A percentile compares a stretch with the other conserved stretches of the same genome.
Evolutionary conservation across 2,797 vertebrate species (phyloP).

Genomic region (Scolopax rusticola): DNA sequence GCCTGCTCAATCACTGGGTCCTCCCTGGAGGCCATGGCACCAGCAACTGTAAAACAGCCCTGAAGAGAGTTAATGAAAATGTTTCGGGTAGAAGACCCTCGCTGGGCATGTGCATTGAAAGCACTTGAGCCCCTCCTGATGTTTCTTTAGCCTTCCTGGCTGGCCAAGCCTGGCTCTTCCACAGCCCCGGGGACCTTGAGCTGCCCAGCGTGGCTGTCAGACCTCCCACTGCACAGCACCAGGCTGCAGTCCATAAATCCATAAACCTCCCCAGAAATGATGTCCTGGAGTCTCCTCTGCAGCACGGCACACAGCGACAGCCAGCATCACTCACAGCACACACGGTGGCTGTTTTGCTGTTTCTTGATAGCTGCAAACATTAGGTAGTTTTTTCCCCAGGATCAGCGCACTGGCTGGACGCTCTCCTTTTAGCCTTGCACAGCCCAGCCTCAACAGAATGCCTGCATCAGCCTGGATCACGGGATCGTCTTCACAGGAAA

Average conservation of each 20-base stretch:
- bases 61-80: background rate
- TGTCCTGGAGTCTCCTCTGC: accelerated
- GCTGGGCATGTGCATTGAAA: accelerated
- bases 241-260: background rate
- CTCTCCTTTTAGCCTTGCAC: background rate
- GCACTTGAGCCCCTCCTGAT: background rate
- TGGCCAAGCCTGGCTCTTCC: background rate
- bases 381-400: background rate
- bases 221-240: accelerated
- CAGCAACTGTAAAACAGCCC: background rate
- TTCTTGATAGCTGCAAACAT: accelerated
- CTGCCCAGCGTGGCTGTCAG: accelerated
- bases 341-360: accelerated
- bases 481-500: background rate
- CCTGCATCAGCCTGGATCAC: background rate
- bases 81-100: accelerated
- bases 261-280: accelerated
- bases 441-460: background rate
- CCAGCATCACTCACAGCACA: accelerated
- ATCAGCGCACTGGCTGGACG: accelerated
- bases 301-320: accelerated
- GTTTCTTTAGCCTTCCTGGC: background rate
- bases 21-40: background rate
- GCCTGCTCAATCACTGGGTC: background rate
- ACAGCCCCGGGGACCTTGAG: background rate